Percentiles rank a stretch among this genome's conserved stretches.
phyloP scores from a whole-genome alignment of 2,797 vertebrate genomes.

The Pachyuromys duprasi region DNA sequence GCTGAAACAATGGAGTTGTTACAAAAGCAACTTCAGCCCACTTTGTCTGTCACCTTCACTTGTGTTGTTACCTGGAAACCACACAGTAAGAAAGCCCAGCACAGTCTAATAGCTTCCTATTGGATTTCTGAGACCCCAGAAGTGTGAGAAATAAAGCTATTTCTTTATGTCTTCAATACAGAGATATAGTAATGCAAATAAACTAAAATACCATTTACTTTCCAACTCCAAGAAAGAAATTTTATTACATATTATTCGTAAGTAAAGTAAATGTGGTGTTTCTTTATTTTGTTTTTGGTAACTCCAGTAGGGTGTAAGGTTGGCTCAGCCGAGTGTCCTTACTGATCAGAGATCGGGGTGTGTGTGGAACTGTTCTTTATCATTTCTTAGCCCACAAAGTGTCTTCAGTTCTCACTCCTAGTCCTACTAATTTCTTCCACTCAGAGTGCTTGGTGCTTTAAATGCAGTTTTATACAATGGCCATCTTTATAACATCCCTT shows the following conservation, averaged over 20 bases:
- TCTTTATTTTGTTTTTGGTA: constrained; percentile 33
- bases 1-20: not conserved
- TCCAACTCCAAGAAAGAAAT: not conserved
- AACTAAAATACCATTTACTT: not conserved
- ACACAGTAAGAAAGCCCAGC: not conserved
- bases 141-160: not conserved
- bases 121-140: not conserved
- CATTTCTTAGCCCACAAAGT: not conserved
- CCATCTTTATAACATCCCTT: constrained; percentile 43
- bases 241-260: not conserved
- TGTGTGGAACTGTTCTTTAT: not conserved
- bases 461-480: constrained; percentile 11
- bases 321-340: not conserved
- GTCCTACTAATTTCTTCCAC: constrained; percentile 30
- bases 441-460: not conserved
- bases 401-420: not conserved
- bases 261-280: not conserved
- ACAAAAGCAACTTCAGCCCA: not conserved
- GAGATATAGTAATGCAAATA: not conserved
- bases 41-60: not conserved
- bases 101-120: not conserved
- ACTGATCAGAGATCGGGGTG: not conserved
- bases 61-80: not conserved
- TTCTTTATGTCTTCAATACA: not conserved
- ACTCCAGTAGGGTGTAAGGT: not conserved